Base-by-base conservation (phyloP, 2,797 vertebrate species). In the Ctenochaetus hawaiiensis region DNA sequence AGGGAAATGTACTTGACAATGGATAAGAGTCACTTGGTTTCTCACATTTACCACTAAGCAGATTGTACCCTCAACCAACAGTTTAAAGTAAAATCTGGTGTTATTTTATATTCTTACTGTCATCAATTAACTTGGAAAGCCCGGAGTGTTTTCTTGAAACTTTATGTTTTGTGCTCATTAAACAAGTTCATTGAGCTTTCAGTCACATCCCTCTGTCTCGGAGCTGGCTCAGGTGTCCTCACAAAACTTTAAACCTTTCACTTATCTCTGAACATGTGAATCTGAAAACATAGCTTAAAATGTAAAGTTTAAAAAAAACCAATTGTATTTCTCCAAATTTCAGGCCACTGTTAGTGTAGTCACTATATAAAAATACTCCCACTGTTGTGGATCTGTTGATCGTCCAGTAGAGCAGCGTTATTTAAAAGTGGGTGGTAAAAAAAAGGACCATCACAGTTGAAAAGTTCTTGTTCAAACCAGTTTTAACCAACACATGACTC, bases 1-100 rank as follows among this genome's bases (percentile, higher is more conserved):
- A 86, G 84, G 68, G 72, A 83, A 91, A 86, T 68, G 64, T 72
- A 66, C 71, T 90, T 81, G 75, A 84, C 78, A 75, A 75, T 79
- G 64, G 81, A 70, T 81, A 77, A 57, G 56, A 44, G 45, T 80
- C 56, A 59, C 80, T 48, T 71, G 53, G 63, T 71, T 77, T 77
- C 45, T 87, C 58, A 60, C 39, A 47, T 64, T 81, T 77, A 34
- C 20, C 70, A 58, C 60, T 63, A 56, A 78, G 41, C 48, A 64
- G 51, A 81, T 20, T 60, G 53, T 34, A 72, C 75, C 71, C 58
- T 68, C 34, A 83, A 68, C 57, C 62, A 80, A 72, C 70, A 81
- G 74, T 45, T 51, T 5, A 58, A 67, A 37, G 8, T 37, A 69
- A 44, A 44, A 57, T 47, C 53, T 63, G 54, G 13, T 58, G 20